Percentiles rank a stretch among this genome's conserved stretches.
Conservation (phyloP, 2,888 invertebrate species). For the Isotomurus palustris region DNA sequence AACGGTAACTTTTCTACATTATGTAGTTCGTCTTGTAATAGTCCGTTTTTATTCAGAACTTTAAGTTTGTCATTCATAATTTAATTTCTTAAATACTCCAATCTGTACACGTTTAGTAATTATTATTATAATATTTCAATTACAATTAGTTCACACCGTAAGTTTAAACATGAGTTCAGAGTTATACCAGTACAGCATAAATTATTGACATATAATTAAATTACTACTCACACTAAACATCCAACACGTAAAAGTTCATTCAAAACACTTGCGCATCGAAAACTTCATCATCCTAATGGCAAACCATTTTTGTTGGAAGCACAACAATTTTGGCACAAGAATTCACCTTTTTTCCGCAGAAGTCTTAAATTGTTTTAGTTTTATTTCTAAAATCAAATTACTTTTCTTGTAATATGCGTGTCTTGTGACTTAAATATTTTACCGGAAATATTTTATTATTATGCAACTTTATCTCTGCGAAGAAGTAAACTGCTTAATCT, state of each 20-base stretch:
- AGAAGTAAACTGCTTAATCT: too few relatives aligned
- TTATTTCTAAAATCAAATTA: neutral
- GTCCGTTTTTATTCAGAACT: neutral
- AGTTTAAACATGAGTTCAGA: too few relatives aligned
- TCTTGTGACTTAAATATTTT: too few relatives aligned
- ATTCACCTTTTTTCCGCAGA: slow-evolving; percentile 34
- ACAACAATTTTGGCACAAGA: slow-evolving; percentile 44
- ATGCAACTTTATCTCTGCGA: neutral
- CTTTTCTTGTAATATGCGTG: too few relatives aligned
- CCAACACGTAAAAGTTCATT: neutral
- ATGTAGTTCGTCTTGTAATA: neutral
- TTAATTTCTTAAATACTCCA: neutral
- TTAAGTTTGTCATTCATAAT: neutral
- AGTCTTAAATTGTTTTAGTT: slow-evolving; percentile 4
- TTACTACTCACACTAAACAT: too few relatives aligned
- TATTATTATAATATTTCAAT: too few relatives aligned
- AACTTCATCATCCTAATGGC: neutral
- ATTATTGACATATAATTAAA: too few relatives aligned
- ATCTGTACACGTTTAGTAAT: too few relatives aligned
- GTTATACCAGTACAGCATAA: too few relatives aligned
- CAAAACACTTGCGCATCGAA: neutral
- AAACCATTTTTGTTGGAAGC: slow-evolving; percentile 37
- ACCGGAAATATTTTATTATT: neutral
- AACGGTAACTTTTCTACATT: neutral
- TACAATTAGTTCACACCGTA: too few relatives aligned